A percentile compares a stretch with the other conserved stretches of the same genome.
phyloP scores from a whole-genome alignment of 2,888 invertebrate species.

The Exephanes ischioxanthus region DNA sequence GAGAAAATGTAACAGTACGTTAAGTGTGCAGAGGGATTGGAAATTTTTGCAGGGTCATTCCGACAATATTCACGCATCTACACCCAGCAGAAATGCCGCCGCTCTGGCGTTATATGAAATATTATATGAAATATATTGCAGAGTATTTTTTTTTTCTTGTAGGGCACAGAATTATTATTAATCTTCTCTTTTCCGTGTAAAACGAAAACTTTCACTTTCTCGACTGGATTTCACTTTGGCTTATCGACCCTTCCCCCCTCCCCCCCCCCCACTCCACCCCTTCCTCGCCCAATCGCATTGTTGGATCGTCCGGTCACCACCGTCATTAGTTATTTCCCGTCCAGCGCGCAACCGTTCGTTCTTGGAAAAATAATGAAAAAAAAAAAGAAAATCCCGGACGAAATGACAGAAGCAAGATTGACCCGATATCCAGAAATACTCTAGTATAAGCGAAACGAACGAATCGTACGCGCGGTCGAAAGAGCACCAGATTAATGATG shows the following conservation, averaged over 20 bases:
- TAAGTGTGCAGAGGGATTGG: too few relatives aligned
- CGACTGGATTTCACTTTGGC: neutral
- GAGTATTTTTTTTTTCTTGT: neutral
- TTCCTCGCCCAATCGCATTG: neutral
- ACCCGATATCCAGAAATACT: neutral
- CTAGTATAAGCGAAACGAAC: neutral
- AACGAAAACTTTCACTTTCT: too few relatives aligned
- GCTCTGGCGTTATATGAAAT: too few relatives aligned
- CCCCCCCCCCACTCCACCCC: too few relatives aligned
- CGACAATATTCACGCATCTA: too few relatives aligned
- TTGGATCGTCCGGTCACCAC: neutral
- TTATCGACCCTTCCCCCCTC: neutral
- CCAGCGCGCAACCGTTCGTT: neutral
- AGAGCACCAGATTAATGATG: conserved; percentile 42
- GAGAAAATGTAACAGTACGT: too few relatives aligned
- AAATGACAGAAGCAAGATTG: conserved; percentile 16
- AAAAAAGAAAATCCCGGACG: neutral
- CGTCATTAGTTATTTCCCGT: neutral
- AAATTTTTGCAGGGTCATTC: too few relatives aligned
- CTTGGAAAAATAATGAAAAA: neutral
- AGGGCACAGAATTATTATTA: too few relatives aligned
- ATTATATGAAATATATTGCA: too few relatives aligned
- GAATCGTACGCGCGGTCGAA: conserved; percentile 18
- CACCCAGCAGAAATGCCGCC: too few relatives aligned
- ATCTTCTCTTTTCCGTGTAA: too few relatives aligned